A percentile compares a stretch with the other conserved stretches of the same genome.
These are phyloP conservation scores for Ctenopoma kingsleyae DNA, from an alignment of 2,797 vertebrate species.

Conservation along the genomic window DNA sequence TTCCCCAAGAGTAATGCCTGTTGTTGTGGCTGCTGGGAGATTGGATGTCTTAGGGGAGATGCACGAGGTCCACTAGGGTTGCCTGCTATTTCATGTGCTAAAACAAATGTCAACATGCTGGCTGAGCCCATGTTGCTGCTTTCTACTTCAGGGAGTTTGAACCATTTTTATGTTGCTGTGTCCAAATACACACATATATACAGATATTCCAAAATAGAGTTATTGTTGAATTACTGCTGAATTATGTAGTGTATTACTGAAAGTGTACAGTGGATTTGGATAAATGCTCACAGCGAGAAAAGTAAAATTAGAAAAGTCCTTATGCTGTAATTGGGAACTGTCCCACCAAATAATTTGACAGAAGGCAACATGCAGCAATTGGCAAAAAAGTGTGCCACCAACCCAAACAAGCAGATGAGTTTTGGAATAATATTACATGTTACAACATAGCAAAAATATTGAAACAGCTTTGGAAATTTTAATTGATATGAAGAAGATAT, in stretches of 20 bases:
- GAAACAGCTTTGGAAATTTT: conserved; percentile 3
- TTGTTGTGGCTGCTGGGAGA: conserved; percentile 64
- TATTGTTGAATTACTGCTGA: conserved; percentile 23
- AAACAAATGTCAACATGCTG: conserved; percentile 65
- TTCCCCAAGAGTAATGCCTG: conserved; percentile 60
- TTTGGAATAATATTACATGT: conserved; percentile 3
- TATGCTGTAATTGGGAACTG: conserved; percentile 41
- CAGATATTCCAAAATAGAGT: background rate
- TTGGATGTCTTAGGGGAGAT: conserved; percentile 35
- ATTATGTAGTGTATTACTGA: conserved; percentile 18
- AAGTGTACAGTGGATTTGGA: conserved; percentile 20
- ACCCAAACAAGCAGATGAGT: conserved; percentile 17
- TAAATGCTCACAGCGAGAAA: conserved; percentile 26
- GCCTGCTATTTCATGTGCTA: conserved; percentile 46
- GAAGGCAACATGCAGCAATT: conserved; percentile 26
- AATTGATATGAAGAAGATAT: background rate
- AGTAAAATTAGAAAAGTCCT: conserved; percentile 49
- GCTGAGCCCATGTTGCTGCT: conserved; percentile 18
- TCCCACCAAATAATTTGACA: conserved; percentile 36
- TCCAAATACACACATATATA: conserved; percentile 15
- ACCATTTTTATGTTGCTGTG: conserved; percentile 22
- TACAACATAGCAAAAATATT: conserved; percentile 4
- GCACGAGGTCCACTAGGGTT: conserved; percentile 25
- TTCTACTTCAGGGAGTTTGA: conserved; percentile 24
- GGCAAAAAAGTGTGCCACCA: conserved; percentile 11